phyloP scores from a whole-genome alignment of 2,797 vertebrate species.

The Parauchenoglanis punctatus region DNA sequence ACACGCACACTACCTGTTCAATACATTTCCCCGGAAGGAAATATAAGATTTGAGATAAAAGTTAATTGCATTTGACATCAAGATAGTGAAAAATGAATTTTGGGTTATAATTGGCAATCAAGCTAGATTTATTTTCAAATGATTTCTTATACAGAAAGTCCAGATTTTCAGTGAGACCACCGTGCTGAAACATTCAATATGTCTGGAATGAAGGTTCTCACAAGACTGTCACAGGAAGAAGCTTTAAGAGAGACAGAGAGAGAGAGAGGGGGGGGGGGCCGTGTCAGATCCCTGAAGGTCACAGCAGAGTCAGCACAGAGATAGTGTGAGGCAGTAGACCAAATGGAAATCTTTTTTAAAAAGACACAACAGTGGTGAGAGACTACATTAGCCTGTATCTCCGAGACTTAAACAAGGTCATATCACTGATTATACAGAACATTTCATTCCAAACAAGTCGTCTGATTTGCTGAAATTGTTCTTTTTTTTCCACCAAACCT shows the following conservation, averaged over 20 bases:
- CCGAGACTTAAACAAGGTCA: not conserved
- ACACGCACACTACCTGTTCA: not conserved
- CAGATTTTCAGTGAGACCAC: not conserved
- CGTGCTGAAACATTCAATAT: not conserved
- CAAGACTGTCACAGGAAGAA: not conserved
- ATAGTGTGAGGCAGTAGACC: not conserved
- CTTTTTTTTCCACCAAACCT: not conserved
- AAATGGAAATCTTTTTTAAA: not conserved
- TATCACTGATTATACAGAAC: not conserved
- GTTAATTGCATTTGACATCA: not conserved
- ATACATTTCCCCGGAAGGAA: not conserved
- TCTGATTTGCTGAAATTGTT: not conserved
- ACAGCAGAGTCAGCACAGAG: not conserved
- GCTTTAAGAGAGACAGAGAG: not conserved
- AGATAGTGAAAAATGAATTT: not conserved
- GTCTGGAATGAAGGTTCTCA: not conserved
- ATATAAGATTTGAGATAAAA: not conserved
- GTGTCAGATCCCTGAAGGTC: not conserved
- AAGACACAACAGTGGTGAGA: not conserved
- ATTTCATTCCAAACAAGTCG: not conserved
- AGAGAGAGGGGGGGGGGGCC: too few species aligned
- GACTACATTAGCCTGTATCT: not conserved
- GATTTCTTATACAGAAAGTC: not conserved
- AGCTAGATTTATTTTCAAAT: not conserved
- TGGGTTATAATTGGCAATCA: not conserved